Evolutionary conservation across 37 sponge, comb jelly and placozoan species (phyloP), one percentile per base, ranked within the genome.

Genomic region (Beroe forskalii): DNA sequence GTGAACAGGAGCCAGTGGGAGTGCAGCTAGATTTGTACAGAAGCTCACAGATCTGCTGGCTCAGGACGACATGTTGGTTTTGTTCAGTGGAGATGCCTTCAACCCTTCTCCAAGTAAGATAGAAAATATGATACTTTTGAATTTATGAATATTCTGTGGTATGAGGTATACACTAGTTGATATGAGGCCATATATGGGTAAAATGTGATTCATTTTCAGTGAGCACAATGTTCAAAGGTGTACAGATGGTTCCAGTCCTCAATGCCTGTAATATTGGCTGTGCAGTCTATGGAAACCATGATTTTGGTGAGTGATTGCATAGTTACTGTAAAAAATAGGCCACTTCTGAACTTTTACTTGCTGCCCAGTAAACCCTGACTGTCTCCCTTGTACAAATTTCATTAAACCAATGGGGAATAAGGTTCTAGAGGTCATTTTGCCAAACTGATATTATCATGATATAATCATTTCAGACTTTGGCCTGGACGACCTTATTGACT

Each of bases 241-340:
- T 63, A 41, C 95, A 95, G 25, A 95, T 95, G 95, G 92, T 95
- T 4, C 93, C 94, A 38, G 93, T 95, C 0, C 91, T 95, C 23
- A 95, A 95, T 43, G 83, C 91, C 23, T 32, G 92, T 28, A 86
- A 83, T 41, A 90, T 95, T 8, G 62, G 91, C 31, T 90, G 75
- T 43, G 95, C 95, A 36, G 93, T 93, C 39, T 94, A 92, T 90
- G 95, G 95, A 62, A 95, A 95, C 76, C 95, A 95, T 62, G 95
- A 95, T 2, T 95, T 95, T 62, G 95, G 95, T 94, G 60, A 91
- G 92, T 44, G n/a, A n/a, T n/a, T n/a, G n/a, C n/a, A n/a, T n/a
- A n/a, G n/a, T n/a, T n/a, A n/a, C n/a, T n/a, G n/a, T n/a, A n/a
- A n/a, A n/a, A n/a, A n/a, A n/a, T n/a, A n/a, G n/a, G n/a, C n/a